Evolutionary conservation across 2,797 vertebrate genomes (phyloP).

Genomic region (Mionectes olivaceus): DNA sequence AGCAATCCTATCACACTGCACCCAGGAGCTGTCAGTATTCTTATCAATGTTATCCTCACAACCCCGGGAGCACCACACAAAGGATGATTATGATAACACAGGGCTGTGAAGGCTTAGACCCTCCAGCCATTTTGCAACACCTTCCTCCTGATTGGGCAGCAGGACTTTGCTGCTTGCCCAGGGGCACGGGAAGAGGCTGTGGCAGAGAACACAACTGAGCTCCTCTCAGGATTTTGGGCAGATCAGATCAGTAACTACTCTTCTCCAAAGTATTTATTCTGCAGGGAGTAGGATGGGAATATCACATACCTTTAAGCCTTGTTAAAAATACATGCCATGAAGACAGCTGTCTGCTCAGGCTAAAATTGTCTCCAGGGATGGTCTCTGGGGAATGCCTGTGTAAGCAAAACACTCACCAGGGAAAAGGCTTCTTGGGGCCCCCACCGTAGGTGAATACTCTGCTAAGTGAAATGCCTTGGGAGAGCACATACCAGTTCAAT

Average conservation of each 20-base stretch:
- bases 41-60: not conserved
- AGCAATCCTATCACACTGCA: not conserved
- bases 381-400: conserved; percentile 22
- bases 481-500: accelerated
- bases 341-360: not conserved
- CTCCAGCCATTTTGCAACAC: not conserved
- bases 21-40: not conserved
- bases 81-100: not conserved
- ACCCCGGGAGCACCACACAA: accelerated
- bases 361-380: not conserved
- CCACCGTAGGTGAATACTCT: not conserved
- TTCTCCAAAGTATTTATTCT: not conserved
- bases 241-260: conserved; percentile 7
- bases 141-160: not conserved
- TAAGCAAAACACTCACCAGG: conserved; percentile 12
- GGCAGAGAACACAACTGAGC: not conserved
- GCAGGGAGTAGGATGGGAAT: not conserved
- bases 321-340: conserved; percentile 25
- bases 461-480: not conserved
- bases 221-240: not conserved
- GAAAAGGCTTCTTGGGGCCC: not conserved
- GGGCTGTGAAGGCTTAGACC: not conserved
- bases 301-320: not conserved
- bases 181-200: accelerated
- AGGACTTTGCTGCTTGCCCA: not conserved